Evolutionary conservation across 2,113 vertebrate genomes (phyloP), one percentile per base, ranked within the genome.

Genomic region (Scomber japonicus): DNA sequence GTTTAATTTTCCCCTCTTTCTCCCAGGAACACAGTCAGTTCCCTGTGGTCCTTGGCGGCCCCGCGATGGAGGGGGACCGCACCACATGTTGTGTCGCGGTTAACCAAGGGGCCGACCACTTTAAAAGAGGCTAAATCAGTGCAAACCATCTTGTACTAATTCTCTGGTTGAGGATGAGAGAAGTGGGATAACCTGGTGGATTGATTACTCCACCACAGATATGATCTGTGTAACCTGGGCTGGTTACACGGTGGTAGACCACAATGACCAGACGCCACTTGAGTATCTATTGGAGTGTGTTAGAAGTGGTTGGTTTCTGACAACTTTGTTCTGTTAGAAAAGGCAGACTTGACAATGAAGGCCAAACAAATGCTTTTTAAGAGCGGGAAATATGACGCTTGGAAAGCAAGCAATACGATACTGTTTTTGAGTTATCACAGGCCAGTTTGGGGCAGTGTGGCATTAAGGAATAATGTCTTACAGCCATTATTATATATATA

Each of bases 111-210:
- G 31, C 77, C 53, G 45, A 69, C 89, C 86, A 85, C 90, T 85
- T 93, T 62, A 88, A 82, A 91, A 55, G 81, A 67, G 69, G 69
- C 66, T 53, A 80, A 89, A 89, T 80, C 64, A 75, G 73, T 63
- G 66, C 72, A 75, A 88, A 79, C 81, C 91, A 94, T 94, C 89
- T 93, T 91, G 89, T 92, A 87, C 82, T 88, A 90, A 92, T 92
- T 87, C 84, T 82, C 66, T 81, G 81, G 65, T 80, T 64, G 76
- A 78, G 82, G 78, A 88, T 75, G 79, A 88, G 71, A 82, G 82
- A 70, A 55, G 40, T 5, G 55, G 73, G 57, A 50, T 83, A 75
- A 87, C 82, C 84, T 85, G 83, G 55, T 77, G 74, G 76, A 84
- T 77, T 78, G 78, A 89, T 82, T 87, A 69, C 61, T 65, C 27